Base-by-base conservation (phyloP, 2,888 invertebrate species). In the Dolichomitus sp. region DNA sequence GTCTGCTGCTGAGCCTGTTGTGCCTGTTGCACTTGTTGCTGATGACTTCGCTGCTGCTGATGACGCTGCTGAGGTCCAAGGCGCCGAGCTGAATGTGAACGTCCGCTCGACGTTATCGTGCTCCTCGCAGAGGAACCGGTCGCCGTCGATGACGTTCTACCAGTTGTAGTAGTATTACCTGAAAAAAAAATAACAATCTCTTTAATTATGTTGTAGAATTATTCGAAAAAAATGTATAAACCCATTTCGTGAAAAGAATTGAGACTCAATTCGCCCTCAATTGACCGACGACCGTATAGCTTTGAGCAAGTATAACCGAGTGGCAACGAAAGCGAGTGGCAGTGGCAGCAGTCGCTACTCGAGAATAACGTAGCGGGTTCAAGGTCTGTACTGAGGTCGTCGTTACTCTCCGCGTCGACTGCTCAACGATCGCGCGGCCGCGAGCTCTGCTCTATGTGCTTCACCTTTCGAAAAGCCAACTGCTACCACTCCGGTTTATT, bases 41-140 rank as follows among this genome's bases (percentile, higher is more conserved):
- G 73, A 33, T 70, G 80, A 92, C 50, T 66, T 9, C 79, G 75
- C 30, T 91, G 94, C 90, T 91, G 94, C 90, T 91, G 94, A 93
- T 93, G 94, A 72, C 93, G 91, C 82, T 94, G 94, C 90, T 95
- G 94, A 90, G 94, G 94, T 94, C 88, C 94, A 91, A 95, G 94
- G 83, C 94, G 94, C 37, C 87, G 89, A 12, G 88, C 87, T 42
- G 91, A 89, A 72, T 90, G 89, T 48, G 90, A 87, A 72, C 93
- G 89, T 73, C 91, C 91, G 93, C 95, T 94, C 92, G 95, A 93
- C 91, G 95, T 92, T 94, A 95, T 94, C 61, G 94, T 84, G 70
- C 84, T 87, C 84, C 90, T 89, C 76, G 88, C 86, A 17, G 86
- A 84, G 66, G 89, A 86, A 81, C 89, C 88, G 83, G 91, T 91